Evolutionary conservation across 2,888 invertebrate species (phyloP).

Genomic region (Drosophila flavopinicola): DNA sequence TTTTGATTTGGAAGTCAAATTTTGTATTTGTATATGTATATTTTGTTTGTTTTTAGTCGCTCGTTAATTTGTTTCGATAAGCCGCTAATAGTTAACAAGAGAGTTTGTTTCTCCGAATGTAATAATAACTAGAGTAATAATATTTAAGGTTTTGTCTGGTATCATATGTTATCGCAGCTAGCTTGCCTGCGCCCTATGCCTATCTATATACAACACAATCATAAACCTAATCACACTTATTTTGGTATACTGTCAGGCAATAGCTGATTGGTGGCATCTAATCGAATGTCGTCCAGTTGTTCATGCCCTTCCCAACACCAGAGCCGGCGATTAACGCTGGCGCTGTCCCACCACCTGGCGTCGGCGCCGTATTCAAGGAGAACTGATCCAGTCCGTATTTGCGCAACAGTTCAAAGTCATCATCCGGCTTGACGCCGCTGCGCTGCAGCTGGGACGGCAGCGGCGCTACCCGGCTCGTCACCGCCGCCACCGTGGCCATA

Average conservation of each 20-base stretch:
- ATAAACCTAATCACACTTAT: conserved; percentile 70
- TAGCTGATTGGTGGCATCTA: conserved; percentile 36
- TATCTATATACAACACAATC: conserved; percentile 57
- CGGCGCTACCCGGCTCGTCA: conserved; percentile 59
- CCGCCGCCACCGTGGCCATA: conserved; percentile 63
- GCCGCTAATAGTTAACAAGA: conserved; percentile 29
- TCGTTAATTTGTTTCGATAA: conserved; percentile 26
- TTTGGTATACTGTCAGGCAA: conserved; percentile 64
- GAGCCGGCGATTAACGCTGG: conserved; percentile 52
- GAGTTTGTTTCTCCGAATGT: conserved; percentile 6
- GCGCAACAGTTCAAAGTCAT: conserved; percentile 83
- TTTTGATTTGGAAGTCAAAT: conserved; percentile 73
- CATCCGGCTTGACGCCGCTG: conserved; percentile 73
- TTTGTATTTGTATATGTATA: conserved; percentile 18
- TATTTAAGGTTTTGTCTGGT: conserved; percentile 60
- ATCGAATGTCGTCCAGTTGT: conserved; percentile 84
- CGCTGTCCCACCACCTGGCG: conserved; percentile 27
- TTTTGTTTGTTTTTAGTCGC: conserved; percentile 25
- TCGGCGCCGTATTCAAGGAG: conserved; percentile 70
- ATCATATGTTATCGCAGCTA: conserved; percentile 34
- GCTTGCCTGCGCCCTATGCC: conserved; percentile 28
- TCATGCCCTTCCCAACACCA: conserved; percentile 72
- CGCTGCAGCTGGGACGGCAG: conserved; percentile 65
- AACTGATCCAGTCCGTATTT: conserved; percentile 84
- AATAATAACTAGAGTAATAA: conserved; percentile 33